Conservation (phyloP, 2,888 invertebrate genomes). For the Temnothorax rugatulus region DNA sequence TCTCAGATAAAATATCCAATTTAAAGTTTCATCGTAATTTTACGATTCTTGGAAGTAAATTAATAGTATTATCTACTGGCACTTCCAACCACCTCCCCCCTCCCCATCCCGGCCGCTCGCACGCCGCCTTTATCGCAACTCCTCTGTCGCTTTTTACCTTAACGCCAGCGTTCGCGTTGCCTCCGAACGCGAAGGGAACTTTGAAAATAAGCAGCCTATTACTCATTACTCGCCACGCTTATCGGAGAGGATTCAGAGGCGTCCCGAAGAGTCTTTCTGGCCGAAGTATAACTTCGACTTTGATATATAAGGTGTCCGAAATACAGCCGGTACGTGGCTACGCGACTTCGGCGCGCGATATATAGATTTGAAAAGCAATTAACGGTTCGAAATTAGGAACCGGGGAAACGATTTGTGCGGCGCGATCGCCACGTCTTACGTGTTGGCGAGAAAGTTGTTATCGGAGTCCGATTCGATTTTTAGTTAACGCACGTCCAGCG, state of each 20-base stretch:
- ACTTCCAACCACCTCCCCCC: slow-evolving; percentile 18
- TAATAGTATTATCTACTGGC: slow-evolving; percentile 83
- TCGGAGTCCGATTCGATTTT: slow-evolving; percentile 24
- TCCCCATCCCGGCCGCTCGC: slow-evolving; percentile 20
- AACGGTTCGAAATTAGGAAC: slow-evolving; percentile 36
- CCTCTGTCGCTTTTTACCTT: slow-evolving; percentile 50
- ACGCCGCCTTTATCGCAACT: slow-evolving; percentile 31
- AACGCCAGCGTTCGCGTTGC: slow-evolving; percentile 12
- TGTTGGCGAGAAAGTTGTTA: slow-evolving; percentile 15
- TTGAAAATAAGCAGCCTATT: slow-evolving; percentile 83
- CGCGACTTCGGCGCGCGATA: slow-evolving; percentile 1
- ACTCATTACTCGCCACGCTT: slow-evolving; percentile 80
- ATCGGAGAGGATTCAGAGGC: slow-evolving; percentile 63
- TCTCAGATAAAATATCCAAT: slow-evolving; percentile 83
- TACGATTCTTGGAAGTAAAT: slow-evolving; percentile 85
- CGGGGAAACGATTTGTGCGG: background rate
- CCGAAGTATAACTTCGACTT: slow-evolving; percentile 52
- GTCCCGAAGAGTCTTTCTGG: slow-evolving; percentile 61
- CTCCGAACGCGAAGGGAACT: slow-evolving; percentile 72
- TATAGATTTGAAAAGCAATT: slow-evolving; percentile 41
- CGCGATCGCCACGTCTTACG: background rate
- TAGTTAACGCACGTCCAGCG: background rate
- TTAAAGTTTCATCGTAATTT: slow-evolving; percentile 85
- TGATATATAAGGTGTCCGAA: slow-evolving; percentile 47
- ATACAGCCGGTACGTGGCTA: slow-evolving; percentile 43